phyloP scores from a whole-genome alignment of 2,113 vertebrate genomes.

The Pluvialis apricaria region DNA sequence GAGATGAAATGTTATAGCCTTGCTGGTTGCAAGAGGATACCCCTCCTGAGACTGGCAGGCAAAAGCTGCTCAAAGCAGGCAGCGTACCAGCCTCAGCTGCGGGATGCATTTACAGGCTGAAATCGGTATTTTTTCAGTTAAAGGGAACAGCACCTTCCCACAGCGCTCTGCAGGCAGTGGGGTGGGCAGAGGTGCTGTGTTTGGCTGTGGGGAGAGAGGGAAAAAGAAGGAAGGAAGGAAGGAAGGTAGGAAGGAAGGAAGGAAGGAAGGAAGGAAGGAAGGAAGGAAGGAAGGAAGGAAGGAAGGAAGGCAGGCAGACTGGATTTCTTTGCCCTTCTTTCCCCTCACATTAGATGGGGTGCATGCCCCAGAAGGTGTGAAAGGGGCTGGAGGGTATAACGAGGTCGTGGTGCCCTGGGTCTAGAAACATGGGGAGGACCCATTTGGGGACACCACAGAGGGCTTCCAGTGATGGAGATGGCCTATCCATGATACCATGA shows the following conservation, averaged over 20 bases:
- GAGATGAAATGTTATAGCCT: neutral
- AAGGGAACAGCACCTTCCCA: neutral
- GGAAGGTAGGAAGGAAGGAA: neutral
- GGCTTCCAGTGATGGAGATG: neutral
- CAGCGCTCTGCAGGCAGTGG: neutral
- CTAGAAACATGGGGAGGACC: neutral
- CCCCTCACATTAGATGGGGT: too few species aligned
- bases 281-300: neutral
- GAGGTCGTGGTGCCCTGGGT: neutral
- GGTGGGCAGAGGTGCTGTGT: neutral
- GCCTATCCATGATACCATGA: rapidly evolving
- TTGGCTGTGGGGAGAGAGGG: neutral
- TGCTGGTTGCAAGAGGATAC: neutral
- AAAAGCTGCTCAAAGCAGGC: neutral
- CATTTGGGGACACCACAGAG: neutral
- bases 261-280: neutral
- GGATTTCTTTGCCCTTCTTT: neutral
- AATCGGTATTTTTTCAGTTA: neutral
- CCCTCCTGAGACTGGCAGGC: neutral
- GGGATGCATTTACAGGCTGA: neutral
- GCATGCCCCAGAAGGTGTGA: neutral
- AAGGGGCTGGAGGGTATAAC: rapidly evolving
- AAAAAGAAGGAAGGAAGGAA: neutral
- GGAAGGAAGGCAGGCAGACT: neutral
- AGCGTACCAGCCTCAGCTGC: neutral